Base-by-base conservation (phyloP, 1,140 invertebrate species). In the Caenorhabditis inopinata region DNA sequence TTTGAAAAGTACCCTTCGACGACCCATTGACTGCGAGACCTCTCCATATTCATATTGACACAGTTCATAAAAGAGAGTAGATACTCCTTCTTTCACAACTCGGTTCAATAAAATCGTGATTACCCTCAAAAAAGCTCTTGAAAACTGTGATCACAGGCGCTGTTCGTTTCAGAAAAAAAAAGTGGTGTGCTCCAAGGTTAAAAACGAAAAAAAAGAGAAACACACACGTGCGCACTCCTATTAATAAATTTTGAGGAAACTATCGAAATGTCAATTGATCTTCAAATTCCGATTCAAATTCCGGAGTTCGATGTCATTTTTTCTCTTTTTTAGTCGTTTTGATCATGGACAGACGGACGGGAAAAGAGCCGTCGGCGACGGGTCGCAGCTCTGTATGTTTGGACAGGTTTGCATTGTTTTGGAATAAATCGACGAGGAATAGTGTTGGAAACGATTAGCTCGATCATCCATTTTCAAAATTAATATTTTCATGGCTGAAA, bases 101-200 rank as follows among this genome's bases (percentile, higher is more conserved):
- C 58, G 58, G 18, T 68, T 68, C 58, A 68, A 68, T 68, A 68
- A 68, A 68, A 68, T 68, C 58, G 58, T 68, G 58, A 68, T 68
- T 68, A 68, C 58, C 38, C 58, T 68, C 58, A 68, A 68, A 68
- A 58, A 68, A 68, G 58, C 58, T 68, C 58, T 68, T 38, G 58
- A 68, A 68, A 68, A 68, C 58, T 68, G 58, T 68, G 58, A 68
- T 38, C 29, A 58, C 7, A 68, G 58, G 58, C 32, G 53, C 14
- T 5, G 38, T 42, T 42, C 38, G 14, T 7, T 42, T 42, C 38
- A 42, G 5, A 42, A 42, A 42, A 42, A 42, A 14, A 7, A 14
- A 14, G 6, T 42, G 38, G 6, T 42, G 38, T 14, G 14, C 6
- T 14, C 38, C 5, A 42, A 42, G 38, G 14, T 42, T 42, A 7